phyloP scores from a whole-genome alignment of 2,888 invertebrate genomes.

The Agonopterix heracliana region DNA sequence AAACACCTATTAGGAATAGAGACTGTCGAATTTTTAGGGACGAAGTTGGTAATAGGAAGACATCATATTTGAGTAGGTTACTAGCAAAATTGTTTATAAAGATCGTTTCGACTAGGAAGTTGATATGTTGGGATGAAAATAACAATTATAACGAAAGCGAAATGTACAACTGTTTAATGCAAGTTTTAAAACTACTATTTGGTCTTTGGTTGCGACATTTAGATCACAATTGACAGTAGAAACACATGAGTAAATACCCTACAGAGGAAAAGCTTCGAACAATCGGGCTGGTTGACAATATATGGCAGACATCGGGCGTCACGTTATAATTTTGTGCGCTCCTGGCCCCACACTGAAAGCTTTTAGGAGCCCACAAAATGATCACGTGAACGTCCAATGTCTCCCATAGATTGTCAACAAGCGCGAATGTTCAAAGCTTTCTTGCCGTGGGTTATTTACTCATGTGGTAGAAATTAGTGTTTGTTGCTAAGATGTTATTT shows the following conservation, averaged over 20 bases:
- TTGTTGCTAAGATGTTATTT: no score
- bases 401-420: no score
- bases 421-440: no score
- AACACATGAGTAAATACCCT: background rate
- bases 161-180: constrained; percentile 58
- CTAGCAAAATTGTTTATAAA: constrained; percentile 48
- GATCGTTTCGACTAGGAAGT: constrained; percentile 42
- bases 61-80: constrained; percentile 39
- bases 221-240: constrained; percentile 43
- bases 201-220: constrained; percentile 69
- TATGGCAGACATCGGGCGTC: no score
- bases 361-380: no score
- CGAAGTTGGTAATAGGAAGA: constrained; percentile 13
- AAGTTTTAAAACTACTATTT: constrained; percentile 59
- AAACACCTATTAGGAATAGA: constrained; percentile 24
- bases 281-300: no score
- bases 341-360: no score
- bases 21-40: constrained; percentile 33
- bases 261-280: no score
- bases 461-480: no score
- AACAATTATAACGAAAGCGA: constrained; percentile 52
- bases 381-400: no score
- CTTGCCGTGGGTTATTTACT: no score
- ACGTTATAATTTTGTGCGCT: no score
- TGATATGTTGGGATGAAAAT: constrained; percentile 54